A percentile compares a stretch with the other conserved stretches of the same genome.
Evolutionary conservation across 2,797 vertebrate species (phyloP).

Genomic region (Dallia pectoralis): DNA sequence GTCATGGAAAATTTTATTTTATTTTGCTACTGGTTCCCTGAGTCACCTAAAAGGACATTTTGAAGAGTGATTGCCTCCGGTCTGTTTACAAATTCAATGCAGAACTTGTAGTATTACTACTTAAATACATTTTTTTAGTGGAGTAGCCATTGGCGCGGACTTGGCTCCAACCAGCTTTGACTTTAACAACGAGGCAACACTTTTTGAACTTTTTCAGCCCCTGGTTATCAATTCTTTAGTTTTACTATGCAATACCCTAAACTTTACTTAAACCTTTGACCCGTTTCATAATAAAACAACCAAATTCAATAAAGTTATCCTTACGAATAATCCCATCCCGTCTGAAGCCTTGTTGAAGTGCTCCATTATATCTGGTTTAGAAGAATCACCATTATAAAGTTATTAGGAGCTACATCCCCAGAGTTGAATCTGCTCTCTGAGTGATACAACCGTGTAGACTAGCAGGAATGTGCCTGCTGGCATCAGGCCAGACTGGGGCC

Average conservation of each 20-base stretch:
- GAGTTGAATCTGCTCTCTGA: slow-evolving; percentile 21
- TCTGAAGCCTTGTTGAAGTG: background rate
- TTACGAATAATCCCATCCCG: background rate
- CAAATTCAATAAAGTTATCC: background rate
- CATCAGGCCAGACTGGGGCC: slow-evolving; percentile 32
- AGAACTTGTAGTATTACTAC: background rate
- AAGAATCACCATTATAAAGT: background rate
- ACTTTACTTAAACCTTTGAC: background rate
- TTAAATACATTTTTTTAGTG: background rate
- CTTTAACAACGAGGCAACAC: background rate
- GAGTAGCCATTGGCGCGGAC: background rate
- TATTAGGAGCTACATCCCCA: background rate
- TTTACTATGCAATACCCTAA: background rate
- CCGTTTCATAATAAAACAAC: background rate
- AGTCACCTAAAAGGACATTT: background rate
- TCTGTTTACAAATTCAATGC: background rate
- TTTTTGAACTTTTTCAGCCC: too few species aligned
- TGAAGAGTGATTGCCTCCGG: background rate
- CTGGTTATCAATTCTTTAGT: background rate
- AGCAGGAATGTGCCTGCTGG: slow-evolving; percentile 28
- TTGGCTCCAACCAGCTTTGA: background rate
- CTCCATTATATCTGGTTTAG: background rate
- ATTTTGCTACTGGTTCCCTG: background rate
- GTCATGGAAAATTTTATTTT: background rate
- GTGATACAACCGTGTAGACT: slow-evolving; percentile 1